Percentiles rank a stretch among this genome's conserved stretches.
phyloP scores from a whole-genome alignment of 2,797 vertebrate species.

The Philypnodon macrostomus region DNA sequence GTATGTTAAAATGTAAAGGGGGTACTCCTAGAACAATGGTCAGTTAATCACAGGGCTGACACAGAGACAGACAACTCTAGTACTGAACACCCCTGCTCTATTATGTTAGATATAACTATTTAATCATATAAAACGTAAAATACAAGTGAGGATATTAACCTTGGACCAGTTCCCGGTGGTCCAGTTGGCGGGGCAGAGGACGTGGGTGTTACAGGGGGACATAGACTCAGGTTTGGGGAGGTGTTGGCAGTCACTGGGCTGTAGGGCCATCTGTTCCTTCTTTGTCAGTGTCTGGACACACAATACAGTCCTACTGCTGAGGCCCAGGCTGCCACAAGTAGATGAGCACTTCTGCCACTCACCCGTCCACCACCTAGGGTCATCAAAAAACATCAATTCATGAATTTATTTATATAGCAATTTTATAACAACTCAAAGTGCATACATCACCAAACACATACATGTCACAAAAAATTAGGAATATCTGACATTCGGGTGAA shows the following conservation, averaged over 20 bases:
- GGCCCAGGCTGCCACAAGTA: slow-evolving; percentile 79
- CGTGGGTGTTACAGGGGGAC: slow-evolving; percentile 74
- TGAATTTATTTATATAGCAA: no score
- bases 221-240: slow-evolving; percentile 75
- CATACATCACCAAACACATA: no score
- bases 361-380: slow-evolving; percentile 87
- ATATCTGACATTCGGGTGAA: no score
- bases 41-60: no score
- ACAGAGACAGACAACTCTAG: no score
- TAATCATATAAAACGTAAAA: neutral
- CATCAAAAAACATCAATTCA: neutral
- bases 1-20: no score
- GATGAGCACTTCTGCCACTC: slow-evolving; percentile 90
- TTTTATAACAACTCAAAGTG: no score
- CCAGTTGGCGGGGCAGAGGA: slow-evolving; percentile 87
- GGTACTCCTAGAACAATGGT: no score
- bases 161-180: slow-evolving; percentile 84
- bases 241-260: slow-evolving; percentile 74
- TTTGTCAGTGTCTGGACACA: slow-evolving; percentile 85
- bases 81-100: no score
- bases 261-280: slow-evolving; percentile 86
- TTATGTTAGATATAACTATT: no score
- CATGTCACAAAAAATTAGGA: no score
- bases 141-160: slow-evolving; percentile 70
- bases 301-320: slow-evolving; percentile 81